These are phyloP conservation scores for Plutella xylostella DNA, from an alignment of 2,888 invertebrate genomes.

Conservation along the genomic window DNA sequence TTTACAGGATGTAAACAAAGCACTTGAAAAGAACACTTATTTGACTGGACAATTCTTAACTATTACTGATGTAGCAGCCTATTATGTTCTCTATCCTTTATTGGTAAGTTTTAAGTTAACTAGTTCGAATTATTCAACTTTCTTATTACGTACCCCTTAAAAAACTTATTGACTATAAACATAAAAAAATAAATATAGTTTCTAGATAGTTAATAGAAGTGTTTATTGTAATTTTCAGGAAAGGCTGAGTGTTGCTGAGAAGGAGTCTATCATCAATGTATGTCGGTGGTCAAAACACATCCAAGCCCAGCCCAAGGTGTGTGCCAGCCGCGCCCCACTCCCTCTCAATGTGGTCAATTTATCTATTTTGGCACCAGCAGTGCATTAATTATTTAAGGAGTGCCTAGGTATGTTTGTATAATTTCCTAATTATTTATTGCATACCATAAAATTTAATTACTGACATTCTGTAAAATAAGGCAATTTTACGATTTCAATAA, in stretches of 20 bases:
- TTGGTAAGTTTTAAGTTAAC: slow-evolving; percentile 75
- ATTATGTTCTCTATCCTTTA: slow-evolving; percentile 73
- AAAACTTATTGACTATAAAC: too few relatives aligned
- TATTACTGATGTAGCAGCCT: slow-evolving; percentile 77
- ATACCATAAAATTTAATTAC: neutral
- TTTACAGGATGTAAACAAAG: slow-evolving; percentile 53
- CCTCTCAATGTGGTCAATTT: slow-evolving; percentile 40
- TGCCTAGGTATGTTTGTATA: slow-evolving; percentile 16
- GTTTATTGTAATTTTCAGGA: slow-evolving; percentile 59
- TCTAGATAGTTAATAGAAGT: neutral
- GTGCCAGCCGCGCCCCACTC: slow-evolving; percentile 39
- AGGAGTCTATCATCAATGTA: slow-evolving; percentile 76
- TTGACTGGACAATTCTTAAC: slow-evolving; percentile 58
- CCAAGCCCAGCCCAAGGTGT: slow-evolving; percentile 75
- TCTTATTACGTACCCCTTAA: neutral
- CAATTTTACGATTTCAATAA: neutral
- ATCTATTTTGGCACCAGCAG: slow-evolving; percentile 42
- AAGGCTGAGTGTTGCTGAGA: slow-evolving; percentile 72
- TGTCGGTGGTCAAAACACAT: slow-evolving; percentile 85
- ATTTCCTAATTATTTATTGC: slow-evolving; percentile 12
- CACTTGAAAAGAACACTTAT: slow-evolving; percentile 44
- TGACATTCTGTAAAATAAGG: neutral
- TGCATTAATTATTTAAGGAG: slow-evolving; percentile 40
- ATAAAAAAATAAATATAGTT: too few relatives aligned
- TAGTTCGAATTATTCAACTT: neutral